Base-by-base conservation (phyloP, 2,888 invertebrate genomes). In the Agrotis ipsilon region DNA sequence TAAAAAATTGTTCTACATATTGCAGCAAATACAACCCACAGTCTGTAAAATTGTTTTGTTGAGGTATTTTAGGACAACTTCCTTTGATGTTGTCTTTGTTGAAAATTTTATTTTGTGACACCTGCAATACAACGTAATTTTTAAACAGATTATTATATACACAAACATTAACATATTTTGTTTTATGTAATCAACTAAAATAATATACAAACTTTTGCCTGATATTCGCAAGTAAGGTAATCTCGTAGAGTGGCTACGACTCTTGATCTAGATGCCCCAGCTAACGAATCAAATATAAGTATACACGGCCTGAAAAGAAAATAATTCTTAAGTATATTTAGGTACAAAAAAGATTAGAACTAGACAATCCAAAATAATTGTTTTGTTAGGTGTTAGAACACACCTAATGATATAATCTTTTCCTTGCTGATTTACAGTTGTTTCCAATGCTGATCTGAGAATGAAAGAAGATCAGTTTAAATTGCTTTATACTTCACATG, bases 1-100 rank as follows among this genome's bases (percentile, higher is more conserved):
- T 97, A 93, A 99, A 99, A 95, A 99, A 99, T 75, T 98, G 98
- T 94, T 99, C 99, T 7, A 99, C 99, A 96, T 99, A 99, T 92
- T 99, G 99, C 67, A 99, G 96, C 72, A 99, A 96, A 94, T 98
- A 99, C 18, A 99, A 96, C 0, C 99, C 99, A 94, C 99, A 99
- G 92, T 99, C 99, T 52, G 98, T 98, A 90, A 98, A 99, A 96
- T 99, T 99, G 82, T 98, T 98, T 94, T 99, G 99, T 91, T 99
- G 99, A n/a, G 99, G 99, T 80, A 99, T 98, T 95, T 98, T 98
- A 0, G 98, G 98, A 88, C 97, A 97, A 81, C 97, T 97, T 7
- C 99, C 99, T 88, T 98, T 98, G 86, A 99, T 98, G 57, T 97
- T 98, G 85, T 98, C 97, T 91, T 98, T 98, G 81, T 97, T 98